Evolutionary conservation across 2,113 vertebrate genomes (phyloP).

Genomic region (Phylloscopus whistleri): DNA sequence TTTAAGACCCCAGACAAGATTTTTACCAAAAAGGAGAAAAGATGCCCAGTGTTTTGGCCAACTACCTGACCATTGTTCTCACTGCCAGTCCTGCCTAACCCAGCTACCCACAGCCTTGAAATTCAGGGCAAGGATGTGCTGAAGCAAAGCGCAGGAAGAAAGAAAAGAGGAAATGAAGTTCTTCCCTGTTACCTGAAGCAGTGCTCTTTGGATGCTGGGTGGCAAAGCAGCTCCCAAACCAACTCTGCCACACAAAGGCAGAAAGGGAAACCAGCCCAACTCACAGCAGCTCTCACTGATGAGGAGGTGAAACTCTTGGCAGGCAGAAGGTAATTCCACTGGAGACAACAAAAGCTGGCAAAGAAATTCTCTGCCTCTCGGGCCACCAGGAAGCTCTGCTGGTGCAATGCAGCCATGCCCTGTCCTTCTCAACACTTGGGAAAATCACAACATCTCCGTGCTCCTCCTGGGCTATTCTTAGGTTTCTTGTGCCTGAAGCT

Average conservation of each 20-base stretch:
- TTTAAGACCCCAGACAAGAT: neutral
- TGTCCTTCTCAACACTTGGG: neutral
- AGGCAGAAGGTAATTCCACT: neutral
- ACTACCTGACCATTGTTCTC: neutral
- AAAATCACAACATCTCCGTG: neutral
- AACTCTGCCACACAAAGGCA: neutral
- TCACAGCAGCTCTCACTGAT: fast-evolving
- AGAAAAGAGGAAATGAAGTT: neutral
- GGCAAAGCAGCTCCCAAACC: neutral
- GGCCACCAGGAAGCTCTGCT: neutral
- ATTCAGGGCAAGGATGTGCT: neutral
- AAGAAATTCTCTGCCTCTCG: neutral
- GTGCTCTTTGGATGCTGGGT: neutral
- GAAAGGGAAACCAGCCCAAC: neutral
- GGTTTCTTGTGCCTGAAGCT: neutral
- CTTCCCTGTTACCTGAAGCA: neutral
- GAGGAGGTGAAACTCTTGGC: neutral
- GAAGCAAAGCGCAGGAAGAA: neutral
- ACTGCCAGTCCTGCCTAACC: neutral
- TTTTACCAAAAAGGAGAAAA: neutral
- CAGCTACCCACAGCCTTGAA: neutral
- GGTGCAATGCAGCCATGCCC: neutral
- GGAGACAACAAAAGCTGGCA: neutral
- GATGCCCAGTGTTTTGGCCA: no score
- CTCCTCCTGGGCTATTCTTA: neutral